A percentile compares a stretch with the other conserved stretches of the same genome.
Conservation (phyloP, 2,888 invertebrate species). For the Acrobasis suavella region DNA sequence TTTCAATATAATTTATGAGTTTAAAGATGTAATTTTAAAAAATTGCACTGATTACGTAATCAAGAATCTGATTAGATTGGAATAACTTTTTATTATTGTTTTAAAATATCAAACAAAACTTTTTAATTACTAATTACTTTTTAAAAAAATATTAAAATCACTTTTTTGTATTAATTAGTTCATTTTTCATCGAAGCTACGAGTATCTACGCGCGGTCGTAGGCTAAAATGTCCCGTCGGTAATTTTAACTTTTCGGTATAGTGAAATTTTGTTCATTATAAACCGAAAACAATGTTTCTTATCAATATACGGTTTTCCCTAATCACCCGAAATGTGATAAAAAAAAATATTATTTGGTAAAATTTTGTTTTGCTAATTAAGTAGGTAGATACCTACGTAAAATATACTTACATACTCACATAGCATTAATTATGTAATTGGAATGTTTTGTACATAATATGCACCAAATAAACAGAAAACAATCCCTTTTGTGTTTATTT, state of each 20-base stretch:
- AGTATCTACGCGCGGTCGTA: slow-evolving; percentile 56
- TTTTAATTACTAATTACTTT: background rate
- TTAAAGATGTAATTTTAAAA: background rate
- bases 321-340: too few species aligned
- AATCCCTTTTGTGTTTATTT: too few species aligned
- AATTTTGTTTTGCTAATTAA: too few species aligned
- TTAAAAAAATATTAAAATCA: background rate
- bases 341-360: too few species aligned
- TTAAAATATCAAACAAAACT: background rate
- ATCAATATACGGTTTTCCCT: too few species aligned
- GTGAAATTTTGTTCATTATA: background rate
- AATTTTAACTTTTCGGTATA: slow-evolving; percentile 42
- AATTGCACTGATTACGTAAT: background rate
- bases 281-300: too few species aligned
- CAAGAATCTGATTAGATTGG: background rate
- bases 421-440: too few species aligned
- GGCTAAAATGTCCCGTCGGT: slow-evolving; percentile 79
- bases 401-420: too few species aligned
- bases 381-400: too few species aligned
- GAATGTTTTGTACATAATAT: too few species aligned
- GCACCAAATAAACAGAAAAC: too few species aligned
- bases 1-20: background rate
- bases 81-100: background rate
- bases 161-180: slow-evolving; percentile 9
- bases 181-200: slow-evolving; percentile 39